Evolutionary conservation across 1,140 invertebrate species (phyloP).

Genomic region (Drosophila eugracilis): DNA sequence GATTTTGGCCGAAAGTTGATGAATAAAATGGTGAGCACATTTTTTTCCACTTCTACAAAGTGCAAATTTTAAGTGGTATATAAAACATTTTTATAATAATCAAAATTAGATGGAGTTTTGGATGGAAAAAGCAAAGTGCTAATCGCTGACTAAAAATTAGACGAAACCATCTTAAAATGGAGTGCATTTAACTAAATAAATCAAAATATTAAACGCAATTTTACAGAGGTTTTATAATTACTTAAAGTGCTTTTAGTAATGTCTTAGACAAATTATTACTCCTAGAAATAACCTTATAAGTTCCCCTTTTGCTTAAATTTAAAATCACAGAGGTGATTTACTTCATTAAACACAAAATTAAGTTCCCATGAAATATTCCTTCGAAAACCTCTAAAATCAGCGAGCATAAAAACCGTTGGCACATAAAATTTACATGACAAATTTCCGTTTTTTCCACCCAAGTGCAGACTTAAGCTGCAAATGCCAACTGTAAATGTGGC

Average conservation of each 20-base stretch:
- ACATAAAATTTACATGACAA: conserved; percentile 57
- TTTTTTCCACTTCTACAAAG: conserved; percentile 21
- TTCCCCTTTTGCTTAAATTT: not conserved
- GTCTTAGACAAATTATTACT: not conserved
- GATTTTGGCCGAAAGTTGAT: conserved; percentile 76
- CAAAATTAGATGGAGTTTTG: not conserved
- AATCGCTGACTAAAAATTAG: not conserved
- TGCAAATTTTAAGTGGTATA: conserved; percentile 53
- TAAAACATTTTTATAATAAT: conserved; percentile 30
- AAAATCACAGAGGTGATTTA: not conserved
- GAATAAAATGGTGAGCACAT: conserved; percentile 78
- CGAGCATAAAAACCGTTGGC: conserved; percentile 28
- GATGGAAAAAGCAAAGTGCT: not conserved
- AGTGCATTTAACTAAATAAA: not conserved
- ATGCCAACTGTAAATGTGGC: conserved; percentile 34
- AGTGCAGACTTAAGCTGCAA: conserved; percentile 27
- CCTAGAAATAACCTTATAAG: not conserved
- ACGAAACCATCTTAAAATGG: not conserved
- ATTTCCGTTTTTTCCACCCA: conserved; percentile 40
- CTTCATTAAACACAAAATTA: not conserved
- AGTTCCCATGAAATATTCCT: conserved; percentile 11
- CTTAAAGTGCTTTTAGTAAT: not conserved
- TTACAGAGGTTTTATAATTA: not conserved
- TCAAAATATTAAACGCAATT: not conserved
- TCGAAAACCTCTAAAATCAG: conserved; percentile 28